Conservation (phyloP, 2,888 invertebrate genomes). For the Conops quadrifasciatus region DNA sequence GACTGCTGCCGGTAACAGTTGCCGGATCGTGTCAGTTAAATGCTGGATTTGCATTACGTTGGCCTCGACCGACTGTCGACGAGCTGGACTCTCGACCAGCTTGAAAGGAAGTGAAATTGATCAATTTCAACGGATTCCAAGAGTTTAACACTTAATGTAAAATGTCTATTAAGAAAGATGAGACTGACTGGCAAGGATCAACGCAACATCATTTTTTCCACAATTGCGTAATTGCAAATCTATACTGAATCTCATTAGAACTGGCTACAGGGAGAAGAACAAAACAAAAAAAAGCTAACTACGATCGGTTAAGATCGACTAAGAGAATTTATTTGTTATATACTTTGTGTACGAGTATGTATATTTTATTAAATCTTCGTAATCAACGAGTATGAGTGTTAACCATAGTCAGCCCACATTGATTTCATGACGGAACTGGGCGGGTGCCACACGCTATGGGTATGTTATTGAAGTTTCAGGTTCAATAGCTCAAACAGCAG, state of each 20-base stretch:
- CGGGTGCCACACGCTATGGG: too few species aligned
- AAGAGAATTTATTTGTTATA: too few species aligned
- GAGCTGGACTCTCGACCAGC: conserved; percentile 6
- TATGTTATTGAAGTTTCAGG: too few species aligned
- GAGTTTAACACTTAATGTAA: conserved; percentile 55
- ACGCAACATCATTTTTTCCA: neutral
- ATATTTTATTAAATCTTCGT: too few species aligned
- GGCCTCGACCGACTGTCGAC: conserved; percentile 2
- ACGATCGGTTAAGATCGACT: too few species aligned
- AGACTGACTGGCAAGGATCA: conserved; percentile 5
- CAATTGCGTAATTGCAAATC: conserved; percentile 1
- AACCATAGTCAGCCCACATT: too few species aligned
- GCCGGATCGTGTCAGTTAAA: conserved; percentile 21
- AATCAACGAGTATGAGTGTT: too few species aligned
- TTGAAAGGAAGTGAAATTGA: conserved; percentile 57
- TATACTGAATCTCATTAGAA: conserved; percentile 13
- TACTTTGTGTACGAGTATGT: too few species aligned
- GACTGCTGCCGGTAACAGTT: neutral
- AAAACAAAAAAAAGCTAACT: neutral
- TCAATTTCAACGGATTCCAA: conserved; percentile 60
- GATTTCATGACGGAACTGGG: too few species aligned
- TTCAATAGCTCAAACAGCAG: too few species aligned
- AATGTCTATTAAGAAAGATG: conserved; percentile 53
- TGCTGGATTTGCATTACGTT: conserved; percentile 24
- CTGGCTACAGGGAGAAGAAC: conserved; percentile 31